These are phyloP conservation scores for Drosophila pachea DNA, from an alignment of 1,140 invertebrate species.

Conservation along the genomic window DNA sequence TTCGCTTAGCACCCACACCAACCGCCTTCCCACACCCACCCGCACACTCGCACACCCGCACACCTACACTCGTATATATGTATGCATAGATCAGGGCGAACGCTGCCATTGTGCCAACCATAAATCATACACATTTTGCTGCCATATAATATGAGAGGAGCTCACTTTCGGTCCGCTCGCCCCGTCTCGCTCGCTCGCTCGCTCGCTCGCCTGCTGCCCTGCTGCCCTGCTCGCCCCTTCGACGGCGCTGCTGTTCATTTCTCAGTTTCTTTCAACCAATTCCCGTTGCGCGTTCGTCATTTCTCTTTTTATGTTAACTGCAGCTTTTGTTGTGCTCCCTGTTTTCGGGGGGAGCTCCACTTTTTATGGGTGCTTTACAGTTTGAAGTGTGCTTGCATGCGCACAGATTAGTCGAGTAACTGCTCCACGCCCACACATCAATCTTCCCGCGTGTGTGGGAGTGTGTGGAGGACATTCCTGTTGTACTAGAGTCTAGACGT, in stretches of 20 bases:
- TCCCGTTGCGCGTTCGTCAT: conserved; percentile 55
- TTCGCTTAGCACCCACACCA: conserved; percentile 22
- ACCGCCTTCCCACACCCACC: neutral
- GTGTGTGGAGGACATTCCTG: neutral
- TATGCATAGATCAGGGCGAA: conserved; percentile 15
- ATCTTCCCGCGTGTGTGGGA: neutral
- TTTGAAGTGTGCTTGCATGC: conserved; percentile 57
- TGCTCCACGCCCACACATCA: neutral
- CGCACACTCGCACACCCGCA: conserved; percentile 22
- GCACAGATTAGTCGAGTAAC: conserved; percentile 52
- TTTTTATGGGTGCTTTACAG: conserved; percentile 70
- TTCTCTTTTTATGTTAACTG: conserved; percentile 70
- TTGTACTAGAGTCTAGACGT: neutral
- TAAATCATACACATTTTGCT: conserved; percentile 75
- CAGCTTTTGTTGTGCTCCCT: conserved; percentile 54
- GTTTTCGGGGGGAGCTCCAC: conserved; percentile 57
- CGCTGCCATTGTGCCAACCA: conserved; percentile 59
- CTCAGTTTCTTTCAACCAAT: conserved; percentile 66
- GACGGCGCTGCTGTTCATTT: conserved; percentile 46
- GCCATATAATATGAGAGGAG: conserved; percentile 58
- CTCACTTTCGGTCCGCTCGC: neutral
- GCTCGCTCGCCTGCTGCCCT: too few relatives aligned
- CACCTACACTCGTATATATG: conserved; percentile 9
- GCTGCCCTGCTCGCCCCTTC: neutral
- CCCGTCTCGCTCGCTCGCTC: neutral